Evolutionary conservation across 1,140 invertebrate species (phyloP).

Genomic region (Hypothenemus hampei): DNA sequence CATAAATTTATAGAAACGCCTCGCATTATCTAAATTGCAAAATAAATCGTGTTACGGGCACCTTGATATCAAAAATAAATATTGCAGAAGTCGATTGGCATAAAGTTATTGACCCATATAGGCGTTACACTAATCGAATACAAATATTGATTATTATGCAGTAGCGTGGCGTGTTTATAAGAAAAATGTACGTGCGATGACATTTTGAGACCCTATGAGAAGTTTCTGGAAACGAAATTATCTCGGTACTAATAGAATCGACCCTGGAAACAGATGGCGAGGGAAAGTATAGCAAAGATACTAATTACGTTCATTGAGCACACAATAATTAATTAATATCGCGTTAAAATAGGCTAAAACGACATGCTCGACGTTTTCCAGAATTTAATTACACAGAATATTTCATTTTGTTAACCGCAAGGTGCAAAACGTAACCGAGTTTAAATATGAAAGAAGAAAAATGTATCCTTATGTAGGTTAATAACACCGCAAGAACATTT

Average conservation of each 20-base stretch:
- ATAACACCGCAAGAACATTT: conserved; percentile 22
- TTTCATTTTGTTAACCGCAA: too few species aligned
- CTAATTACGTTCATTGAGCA: neutral
- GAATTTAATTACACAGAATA: too few species aligned
- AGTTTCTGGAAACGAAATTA: conserved; percentile 1
- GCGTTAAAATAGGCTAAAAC: too few species aligned
- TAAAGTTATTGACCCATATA: conserved; percentile 18
- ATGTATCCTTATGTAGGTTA: conserved; percentile 30
- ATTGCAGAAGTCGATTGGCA: conserved; percentile 6
- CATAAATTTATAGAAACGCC: neutral
- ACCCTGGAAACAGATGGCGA: conserved; percentile 2
- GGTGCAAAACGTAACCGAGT: conserved; percentile 1
- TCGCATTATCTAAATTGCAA: neutral
- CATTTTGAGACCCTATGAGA: neutral
- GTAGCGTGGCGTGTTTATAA: neutral
- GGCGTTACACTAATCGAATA: conserved; percentile 4
- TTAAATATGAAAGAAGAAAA: neutral
- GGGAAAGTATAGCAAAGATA: neutral
- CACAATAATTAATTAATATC: conserved; percentile 10
- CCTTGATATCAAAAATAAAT: conserved; percentile 11
- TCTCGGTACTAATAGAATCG: conserved; percentile 3
- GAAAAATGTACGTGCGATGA: conserved; percentile 6
- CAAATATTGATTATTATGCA: conserved; percentile 11
- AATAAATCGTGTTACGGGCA: neutral
- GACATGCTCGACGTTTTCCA: too few species aligned